Evolutionary conservation across 1,140 invertebrate species (phyloP), one percentile per base, ranked within the genome.

Genomic region (Drosophila kanapiae): DNA sequence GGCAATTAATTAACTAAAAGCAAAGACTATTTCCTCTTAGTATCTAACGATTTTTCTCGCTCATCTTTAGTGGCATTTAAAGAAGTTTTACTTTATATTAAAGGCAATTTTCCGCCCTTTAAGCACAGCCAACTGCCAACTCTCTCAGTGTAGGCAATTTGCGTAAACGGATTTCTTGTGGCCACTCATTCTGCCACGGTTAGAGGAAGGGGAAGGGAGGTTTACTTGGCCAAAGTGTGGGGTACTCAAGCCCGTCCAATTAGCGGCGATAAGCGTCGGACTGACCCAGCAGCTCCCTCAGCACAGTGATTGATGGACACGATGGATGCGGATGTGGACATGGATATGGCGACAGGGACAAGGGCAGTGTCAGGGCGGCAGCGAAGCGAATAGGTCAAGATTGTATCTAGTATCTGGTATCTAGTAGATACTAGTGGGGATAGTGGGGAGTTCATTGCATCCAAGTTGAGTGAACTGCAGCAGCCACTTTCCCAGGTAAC

Each of bases 381-480:
- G 42, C 37, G 35, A 10, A 74, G 42, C 54, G 57, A 47, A 42
- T 47, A 38, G 74, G 74, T 76, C 74, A 70, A 70, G 67, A 68
- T 23, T 68, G 23, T 27, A 18, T 27, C 11, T 3, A 23, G 23
- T 23, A 23, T 53, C 18, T 29, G 9, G 31, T 62, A 54, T 62
- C 23, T 38, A 33, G 3, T n/a, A 31, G 47, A 16, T 51, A 33
- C 49, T 4, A 4, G n/a, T n/a, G n/a, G n/a, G n/a, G n/a, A 4
- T 18, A 48, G 23, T 13, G 47, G 16, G 47, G 53, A 31, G 72
- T 76, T 75, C 61, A 67, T 31, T 76, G 61, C 53, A 76, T 67
- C 40, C 61, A 37, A 49, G 75, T 68, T 61, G 74, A 77, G 62
- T 77, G 75, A 77, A 77, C 75, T 69, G 75, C 40, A 29, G 11